These are phyloP conservation scores for Acleris holmiana DNA, from an alignment of 2,888 invertebrate species.

Conservation along the genomic window DNA sequence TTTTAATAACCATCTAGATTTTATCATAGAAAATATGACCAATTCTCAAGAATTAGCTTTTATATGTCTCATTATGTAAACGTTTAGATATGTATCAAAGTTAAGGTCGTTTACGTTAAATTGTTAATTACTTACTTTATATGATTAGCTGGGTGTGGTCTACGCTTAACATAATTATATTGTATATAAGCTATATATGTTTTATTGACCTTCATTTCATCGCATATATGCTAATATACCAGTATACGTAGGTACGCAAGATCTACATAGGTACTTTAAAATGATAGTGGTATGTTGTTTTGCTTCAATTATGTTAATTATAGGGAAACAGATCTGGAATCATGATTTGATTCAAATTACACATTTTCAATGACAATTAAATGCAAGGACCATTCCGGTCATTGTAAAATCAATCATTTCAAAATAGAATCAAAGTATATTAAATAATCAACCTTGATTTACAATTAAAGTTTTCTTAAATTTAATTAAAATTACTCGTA, in stretches of 20 bases:
- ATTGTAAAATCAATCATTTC: no score
- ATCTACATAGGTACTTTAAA: slow-evolving; percentile 11
- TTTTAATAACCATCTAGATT: slow-evolving; percentile 9
- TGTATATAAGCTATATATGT: slow-evolving; percentile 28
- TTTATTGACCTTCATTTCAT: slow-evolving; percentile 37
- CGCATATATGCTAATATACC: slow-evolving; percentile 40
- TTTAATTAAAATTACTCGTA: no score
- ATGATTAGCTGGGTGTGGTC: slow-evolving; percentile 31
- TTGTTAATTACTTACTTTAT: slow-evolving; percentile 25
- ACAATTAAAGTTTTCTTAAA: no score
- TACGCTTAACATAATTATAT: slow-evolving; percentile 28
- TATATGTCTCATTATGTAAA: slow-evolving; percentile 15
- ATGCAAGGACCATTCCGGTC: no score
- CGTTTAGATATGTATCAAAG: slow-evolving; percentile 28
- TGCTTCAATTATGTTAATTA: slow-evolving; percentile 14
- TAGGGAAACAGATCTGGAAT: slow-evolving; percentile 4
- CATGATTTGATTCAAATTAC: background rate
- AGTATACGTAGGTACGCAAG: slow-evolving; percentile 2
- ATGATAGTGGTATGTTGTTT: background rate
- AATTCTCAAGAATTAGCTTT: slow-evolving; percentile 14
- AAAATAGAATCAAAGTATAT: no score
- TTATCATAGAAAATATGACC: slow-evolving; percentile 4
- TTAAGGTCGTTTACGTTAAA: slow-evolving; percentile 6
- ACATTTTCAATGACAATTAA: no score
- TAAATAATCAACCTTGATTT: no score